These are phyloP conservation scores for Columbina picui DNA, from an alignment of 2,113 vertebrate species.

Conservation along the genomic window DNA sequence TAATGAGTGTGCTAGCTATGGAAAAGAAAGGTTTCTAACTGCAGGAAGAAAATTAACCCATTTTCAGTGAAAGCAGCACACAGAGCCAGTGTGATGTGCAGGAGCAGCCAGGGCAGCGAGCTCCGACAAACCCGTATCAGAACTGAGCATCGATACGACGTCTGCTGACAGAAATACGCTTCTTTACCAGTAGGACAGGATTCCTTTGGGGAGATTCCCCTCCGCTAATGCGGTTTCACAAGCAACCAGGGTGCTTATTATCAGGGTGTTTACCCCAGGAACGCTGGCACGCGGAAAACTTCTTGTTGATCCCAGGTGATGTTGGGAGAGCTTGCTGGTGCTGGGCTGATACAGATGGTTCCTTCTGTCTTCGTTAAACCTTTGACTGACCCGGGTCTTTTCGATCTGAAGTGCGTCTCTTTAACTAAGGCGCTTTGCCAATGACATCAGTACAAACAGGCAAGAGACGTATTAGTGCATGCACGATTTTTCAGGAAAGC, in stretches of 20 bases:
- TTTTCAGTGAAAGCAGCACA: too few species aligned
- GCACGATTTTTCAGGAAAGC: not conserved
- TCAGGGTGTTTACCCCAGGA: not conserved
- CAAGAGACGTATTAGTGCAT: not conserved
- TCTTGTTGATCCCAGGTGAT: not conserved
- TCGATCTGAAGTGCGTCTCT: not conserved
- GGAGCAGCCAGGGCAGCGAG: not conserved
- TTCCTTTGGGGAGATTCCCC: not conserved
- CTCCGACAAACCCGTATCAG: not conserved
- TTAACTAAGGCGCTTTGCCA: not conserved
- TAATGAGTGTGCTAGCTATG: too few species aligned
- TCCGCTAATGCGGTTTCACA: fast-evolving
- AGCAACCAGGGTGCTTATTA: not conserved
- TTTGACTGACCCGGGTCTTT: fast-evolving
- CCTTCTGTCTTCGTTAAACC: not conserved
- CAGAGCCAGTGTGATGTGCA: too few species aligned
- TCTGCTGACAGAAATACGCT: not conserved
- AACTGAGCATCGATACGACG: not conserved
- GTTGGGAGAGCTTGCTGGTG: not conserved
- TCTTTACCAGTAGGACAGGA: not conserved
- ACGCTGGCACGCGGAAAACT: fast-evolving
- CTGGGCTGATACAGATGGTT: not conserved
- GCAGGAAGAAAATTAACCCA: too few species aligned
- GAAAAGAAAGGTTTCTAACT: too few species aligned
- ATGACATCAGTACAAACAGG: not conserved